phyloP scores from a whole-genome alignment of 2,888 invertebrate species.

The Dryococelus australis region DNA sequence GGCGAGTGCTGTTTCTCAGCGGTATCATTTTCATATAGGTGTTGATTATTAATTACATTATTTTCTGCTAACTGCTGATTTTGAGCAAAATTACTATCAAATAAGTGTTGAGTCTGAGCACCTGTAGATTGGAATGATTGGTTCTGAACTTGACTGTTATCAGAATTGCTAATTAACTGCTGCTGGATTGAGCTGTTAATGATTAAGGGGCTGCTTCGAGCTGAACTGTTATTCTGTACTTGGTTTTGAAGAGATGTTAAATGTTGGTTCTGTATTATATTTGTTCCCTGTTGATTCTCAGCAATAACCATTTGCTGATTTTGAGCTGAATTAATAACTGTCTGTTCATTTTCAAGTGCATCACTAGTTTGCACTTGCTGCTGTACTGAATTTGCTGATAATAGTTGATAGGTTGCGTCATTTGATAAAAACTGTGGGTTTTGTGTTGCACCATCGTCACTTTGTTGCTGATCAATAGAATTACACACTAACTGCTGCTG shows the following conservation, averaged over 20 bases:
- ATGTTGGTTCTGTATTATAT: not conserved
- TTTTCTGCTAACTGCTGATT: not conserved
- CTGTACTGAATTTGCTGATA: not conserved
- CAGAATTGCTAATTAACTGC: not conserved
- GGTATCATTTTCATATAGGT: not conserved
- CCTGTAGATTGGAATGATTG: not conserved
- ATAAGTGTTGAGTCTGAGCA: not conserved
- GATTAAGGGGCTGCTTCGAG: not conserved
- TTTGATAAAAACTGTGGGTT: constrained; percentile 6
- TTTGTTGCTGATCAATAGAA: not conserved
- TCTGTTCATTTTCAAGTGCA: not conserved
- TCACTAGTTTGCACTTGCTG: not conserved
- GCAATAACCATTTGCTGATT: not conserved
- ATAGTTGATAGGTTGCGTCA: not conserved
- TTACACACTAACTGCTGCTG: not conserved
- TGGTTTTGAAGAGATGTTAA: not conserved
- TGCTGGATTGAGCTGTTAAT: not conserved
- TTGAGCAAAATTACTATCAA: not conserved
- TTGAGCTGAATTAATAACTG: not conserved
- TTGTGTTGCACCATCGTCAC: not conserved
- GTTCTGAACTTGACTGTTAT: not conserved
- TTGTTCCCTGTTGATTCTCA: not conserved
- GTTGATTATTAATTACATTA: not conserved
- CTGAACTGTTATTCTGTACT: not conserved
- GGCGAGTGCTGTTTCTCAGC: not conserved